Evolutionary conservation across 2,113 vertebrate species (phyloP), one percentile per base, ranked within the genome.

Genomic region (Enhydra lutris): DNA sequence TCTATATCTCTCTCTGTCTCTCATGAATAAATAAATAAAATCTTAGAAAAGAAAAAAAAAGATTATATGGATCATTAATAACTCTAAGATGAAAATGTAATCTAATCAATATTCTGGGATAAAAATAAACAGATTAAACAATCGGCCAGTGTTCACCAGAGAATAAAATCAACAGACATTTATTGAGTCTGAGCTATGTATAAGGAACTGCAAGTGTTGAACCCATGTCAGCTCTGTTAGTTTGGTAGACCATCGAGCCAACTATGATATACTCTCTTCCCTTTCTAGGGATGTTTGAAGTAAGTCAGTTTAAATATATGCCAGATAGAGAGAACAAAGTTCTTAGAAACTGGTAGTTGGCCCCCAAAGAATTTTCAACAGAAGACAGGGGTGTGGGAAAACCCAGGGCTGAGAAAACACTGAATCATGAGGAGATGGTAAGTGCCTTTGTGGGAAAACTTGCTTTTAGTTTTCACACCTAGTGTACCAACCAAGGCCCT

Each of bases 81-180:
- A 79, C 29, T 59, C 55, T 9, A 79, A 65, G 7, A 71, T 65
- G 4, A 81, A 71, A 74, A n/a, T 71, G 18, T 69, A 90, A 76
- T 65, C 42, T 88, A 85, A 63, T 63, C 34, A 69, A 45, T 47
- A 79, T 52, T 71, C 45, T 45, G 26, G 34, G 3, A 50, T 82
- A 65, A 85, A 89, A 65, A 7, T 65, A 65, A 63, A 67, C 24
- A 89, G 14, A 91, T 86, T 86, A 59, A 59, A 39, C 17, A 67
- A 45, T 36, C 71, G 26, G 0, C 1, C 47, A 1, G 1, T 81
- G 0, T 86, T 78, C 13, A 45, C 1, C 3, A 24, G 15, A 63
- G 13, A 42, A 89, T 12, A 39, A 88, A 93, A 83, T 74, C 8
- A 42, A 9, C 13, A 45, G 55, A 57, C 85, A 95, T 80, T 91